Base-by-base conservation (phyloP, 2,113 vertebrate genomes). In the Brevimyrus niger region DNA sequence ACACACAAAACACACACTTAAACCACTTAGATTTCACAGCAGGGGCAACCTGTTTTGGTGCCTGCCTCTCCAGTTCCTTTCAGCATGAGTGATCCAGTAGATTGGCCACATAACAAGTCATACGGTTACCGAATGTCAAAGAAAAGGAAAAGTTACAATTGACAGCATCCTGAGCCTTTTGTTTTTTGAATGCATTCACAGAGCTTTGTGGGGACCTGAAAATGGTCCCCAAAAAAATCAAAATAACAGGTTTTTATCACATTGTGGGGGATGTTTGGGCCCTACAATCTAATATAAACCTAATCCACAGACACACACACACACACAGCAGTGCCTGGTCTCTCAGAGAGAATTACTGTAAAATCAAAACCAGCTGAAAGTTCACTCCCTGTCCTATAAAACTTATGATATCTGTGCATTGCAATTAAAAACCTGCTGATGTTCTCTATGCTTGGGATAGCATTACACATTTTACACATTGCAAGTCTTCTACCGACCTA, bases 311-410 rank as follows among this genome's bases (percentile, higher is more conserved):
- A 88, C 87, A 88, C 15, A 7, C 53, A 55, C 51, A 21, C 53
- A 23, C 53, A 50, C 48, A 50, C 48, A 50, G 0, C 3, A n/a
- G n/a, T n/a, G n/a, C n/a, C n/a, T n/a, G 55, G 55, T 58, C 55
- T 23, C 5, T 47, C 13, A 35, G 7, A 47, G 35, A 35, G 27
- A 8, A 46, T 42, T 23, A 55, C 31, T 88, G 61, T 23, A 27
- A 44, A 44, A 73, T 73, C 87, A 48, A 48, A 69, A 76, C 9
- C 87, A 88, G 61, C 61, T 88, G 87, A 50, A 46, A 61, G 21
- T 17, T 80, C 38, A 47, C 44, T 48, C n/a, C 42, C n/a, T 46
- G 42, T 50, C 35, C 87, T 31, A 31, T 48, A 44, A 35, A 27
- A n/a, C 15, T 10, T n/a, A 38, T 44, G n/a, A 47, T 15, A 50